phyloP scores from a whole-genome alignment of 2,797 vertebrate species.

The Luscinia luscinia region DNA sequence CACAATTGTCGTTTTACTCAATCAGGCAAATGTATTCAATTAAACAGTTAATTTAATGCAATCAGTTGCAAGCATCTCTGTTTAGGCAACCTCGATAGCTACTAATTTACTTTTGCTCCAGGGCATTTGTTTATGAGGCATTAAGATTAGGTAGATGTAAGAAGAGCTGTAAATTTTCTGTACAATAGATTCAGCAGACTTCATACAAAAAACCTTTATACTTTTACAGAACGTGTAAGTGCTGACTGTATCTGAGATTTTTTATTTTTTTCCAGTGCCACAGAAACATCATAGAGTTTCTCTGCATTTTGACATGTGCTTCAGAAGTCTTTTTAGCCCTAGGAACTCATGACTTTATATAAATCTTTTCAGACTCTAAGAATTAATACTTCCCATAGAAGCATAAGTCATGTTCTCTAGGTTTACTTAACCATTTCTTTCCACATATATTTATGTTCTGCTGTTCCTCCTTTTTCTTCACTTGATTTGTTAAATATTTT shows the following conservation, averaged over 20 bases:
- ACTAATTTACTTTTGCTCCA: slow-evolving; percentile 1
- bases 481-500: not conserved
- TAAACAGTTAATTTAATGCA: slow-evolving; percentile 37
- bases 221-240: not conserved
- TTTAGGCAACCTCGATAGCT: not conserved
- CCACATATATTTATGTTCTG: not conserved
- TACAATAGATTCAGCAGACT: not conserved
- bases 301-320: not conserved
- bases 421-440: not conserved
- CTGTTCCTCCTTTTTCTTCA: not conserved
- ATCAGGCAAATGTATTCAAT: slow-evolving; percentile 19
- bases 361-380: not conserved
- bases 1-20: not conserved
- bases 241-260: not conserved
- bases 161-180: not conserved
- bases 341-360: not conserved
- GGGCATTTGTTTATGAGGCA: not conserved
- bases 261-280: not conserved
- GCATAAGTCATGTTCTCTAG: not conserved
- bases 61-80: not conserved
- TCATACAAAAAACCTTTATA: not conserved
- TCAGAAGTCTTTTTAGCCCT: not conserved
- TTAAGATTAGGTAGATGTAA: not conserved
- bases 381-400: not conserved
- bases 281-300: not conserved